Percentiles rank a stretch among this genome's conserved stretches.
Evolutionary conservation across 2,113 vertebrate species (phyloP).

Genomic region (Martes martes): DNA sequence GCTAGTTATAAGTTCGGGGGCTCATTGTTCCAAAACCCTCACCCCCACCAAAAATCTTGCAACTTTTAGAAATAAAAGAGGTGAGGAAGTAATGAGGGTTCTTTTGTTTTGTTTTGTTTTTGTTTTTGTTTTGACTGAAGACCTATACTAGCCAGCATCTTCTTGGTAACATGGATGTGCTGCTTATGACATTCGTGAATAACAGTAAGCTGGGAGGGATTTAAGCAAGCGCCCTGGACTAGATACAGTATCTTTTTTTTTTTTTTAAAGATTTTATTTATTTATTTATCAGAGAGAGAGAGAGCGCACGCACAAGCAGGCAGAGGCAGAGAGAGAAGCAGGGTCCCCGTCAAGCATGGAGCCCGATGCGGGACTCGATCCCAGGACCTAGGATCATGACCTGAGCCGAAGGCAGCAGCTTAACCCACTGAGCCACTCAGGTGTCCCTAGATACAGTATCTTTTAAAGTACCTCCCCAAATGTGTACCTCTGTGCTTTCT

Average conservation of each 20-base stretch:
- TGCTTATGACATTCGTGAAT: background rate
- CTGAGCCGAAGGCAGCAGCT: too few species aligned
- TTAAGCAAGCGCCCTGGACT: background rate
- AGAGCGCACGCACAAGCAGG: too few species aligned
- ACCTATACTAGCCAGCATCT: background rate
- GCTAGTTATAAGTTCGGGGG: background rate
- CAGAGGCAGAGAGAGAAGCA: too few species aligned
- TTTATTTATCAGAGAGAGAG: too few species aligned
- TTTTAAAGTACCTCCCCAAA: background rate
- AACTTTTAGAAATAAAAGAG: background rate
- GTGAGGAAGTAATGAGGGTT: background rate
- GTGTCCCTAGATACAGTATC: background rate
- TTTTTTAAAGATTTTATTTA: too few species aligned
- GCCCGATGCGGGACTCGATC: too few species aligned
- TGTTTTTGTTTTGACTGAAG: background rate
- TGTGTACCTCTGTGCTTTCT: background rate
- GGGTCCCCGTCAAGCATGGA: too few species aligned
- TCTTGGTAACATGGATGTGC: background rate
- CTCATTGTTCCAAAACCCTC: background rate
- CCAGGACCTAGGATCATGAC: too few species aligned
- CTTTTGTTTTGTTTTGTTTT: background rate
- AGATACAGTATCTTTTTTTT: background rate
- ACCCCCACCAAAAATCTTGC: background rate
- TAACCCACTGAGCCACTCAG: too few species aligned
- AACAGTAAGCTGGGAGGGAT: background rate